Conservation (phyloP, 2,888 invertebrate genomes). For the Pandemis cinnamomeana region DNA sequence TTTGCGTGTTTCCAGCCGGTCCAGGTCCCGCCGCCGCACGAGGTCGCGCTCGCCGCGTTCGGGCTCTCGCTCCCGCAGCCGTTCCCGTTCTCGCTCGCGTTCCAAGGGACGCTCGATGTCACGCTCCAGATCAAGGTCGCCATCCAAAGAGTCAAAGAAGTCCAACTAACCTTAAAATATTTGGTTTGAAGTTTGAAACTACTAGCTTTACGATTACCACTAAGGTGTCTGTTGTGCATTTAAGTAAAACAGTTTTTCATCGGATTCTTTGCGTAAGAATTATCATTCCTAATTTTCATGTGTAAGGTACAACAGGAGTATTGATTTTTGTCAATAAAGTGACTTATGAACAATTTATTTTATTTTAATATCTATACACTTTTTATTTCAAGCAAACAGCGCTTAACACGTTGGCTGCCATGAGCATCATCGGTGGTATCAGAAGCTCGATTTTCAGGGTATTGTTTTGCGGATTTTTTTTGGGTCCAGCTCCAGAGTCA, state of each 20-base stretch:
- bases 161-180: conserved; percentile 63
- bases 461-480: too few relatives aligned
- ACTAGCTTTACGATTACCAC: conserved; percentile 34
- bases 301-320: conserved; percentile 60
- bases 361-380: too few relatives aligned
- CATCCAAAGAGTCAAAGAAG: conserved; percentile 81
- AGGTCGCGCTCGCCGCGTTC: conserved; percentile 85
- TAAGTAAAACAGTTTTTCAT: conserved; percentile 38
- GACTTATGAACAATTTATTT: conserved; percentile 49
- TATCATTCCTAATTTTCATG: conserved; percentile 71
- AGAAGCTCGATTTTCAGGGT: too few relatives aligned
- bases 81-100: conserved; percentile 81
- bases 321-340: conserved; percentile 72
- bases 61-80: conserved; percentile 77
- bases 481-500: too few relatives aligned
- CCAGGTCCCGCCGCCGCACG: conserved; percentile 86
- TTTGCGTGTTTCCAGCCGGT: conserved; percentile 75
- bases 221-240: conserved; percentile 43
- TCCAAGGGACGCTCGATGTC: conserved; percentile 81
- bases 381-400: too few relatives aligned
- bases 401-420: too few relatives aligned
- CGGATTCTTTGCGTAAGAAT: conserved; percentile 41
- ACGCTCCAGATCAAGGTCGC: conserved; percentile 78
- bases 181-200: conserved; percentile 20
- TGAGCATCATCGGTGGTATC: too few relatives aligned